Base-by-base conservation (phyloP, 2,113 vertebrate species). In the Acrocephalus kingi region DNA sequence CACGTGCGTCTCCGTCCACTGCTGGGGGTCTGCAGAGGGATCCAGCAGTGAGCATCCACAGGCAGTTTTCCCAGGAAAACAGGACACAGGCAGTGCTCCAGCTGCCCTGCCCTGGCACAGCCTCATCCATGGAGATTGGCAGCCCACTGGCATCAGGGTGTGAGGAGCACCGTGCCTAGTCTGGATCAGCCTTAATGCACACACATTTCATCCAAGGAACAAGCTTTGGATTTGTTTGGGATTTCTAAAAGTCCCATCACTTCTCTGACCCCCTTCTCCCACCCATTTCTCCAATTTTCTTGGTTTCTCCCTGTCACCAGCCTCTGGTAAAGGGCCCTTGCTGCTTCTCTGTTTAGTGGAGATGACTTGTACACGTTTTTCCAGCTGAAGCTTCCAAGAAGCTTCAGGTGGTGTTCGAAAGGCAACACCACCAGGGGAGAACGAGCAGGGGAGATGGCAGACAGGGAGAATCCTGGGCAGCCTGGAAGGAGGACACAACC, bases 1-100 rank as follows among this genome's bases (percentile, higher is more conserved):
- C 83, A 99, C 99, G 0, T 99, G 98, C 23, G 98, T 99, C 88
- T 99, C 99, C 4, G 99, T 99, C 99, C 99, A 99, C 97, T 99
- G 98, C 82, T 98, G 98, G 87, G 99, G 99, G 89, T 99, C 99
- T 99, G 95, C 9, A 83, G 30, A 54, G 93, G 51, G 19, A 82
- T 9, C n/a, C 35, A 3, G 49, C 51, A 68, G 12, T 45, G 55
- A 55, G 55, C 68, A 64, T 9, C 39, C 63, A 25, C 13, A 2
- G 56, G 80, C 14, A 37, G 13, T 3, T 31, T 27, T 14, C 55
- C 79, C 92, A 37, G 63, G 84, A 46, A 33, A 83, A 25, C 27
- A 24, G 75, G 41, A 20, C 37, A 30, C 49, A 27, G 15, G 11
- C 7, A 13, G 41, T 6, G n/a, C 33, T 37, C 11, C 31, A 23